phyloP scores from a whole-genome alignment of 2,113 vertebrate genomes.

The Pelmatolapia mariae region DNA sequence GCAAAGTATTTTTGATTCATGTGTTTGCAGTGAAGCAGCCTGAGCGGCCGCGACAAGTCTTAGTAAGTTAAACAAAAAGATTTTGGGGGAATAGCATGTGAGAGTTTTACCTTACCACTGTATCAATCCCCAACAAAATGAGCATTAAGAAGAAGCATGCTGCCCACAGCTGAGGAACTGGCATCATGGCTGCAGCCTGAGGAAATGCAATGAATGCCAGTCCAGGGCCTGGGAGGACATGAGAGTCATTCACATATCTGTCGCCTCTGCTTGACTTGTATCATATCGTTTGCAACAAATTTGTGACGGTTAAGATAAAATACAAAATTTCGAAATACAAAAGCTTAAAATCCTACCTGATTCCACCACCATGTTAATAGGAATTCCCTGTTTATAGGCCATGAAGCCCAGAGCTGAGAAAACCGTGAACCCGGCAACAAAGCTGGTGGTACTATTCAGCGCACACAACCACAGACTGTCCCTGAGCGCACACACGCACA shows the following conservation, averaged over 20 bases:
- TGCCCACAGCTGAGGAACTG: conserved; percentile 32
- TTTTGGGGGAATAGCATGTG: not conserved
- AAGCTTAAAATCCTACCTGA: conserved; percentile 32
- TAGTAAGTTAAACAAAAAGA: not conserved
- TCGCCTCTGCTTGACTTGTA: not conserved
- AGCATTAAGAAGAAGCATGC: conserved; percentile 46
- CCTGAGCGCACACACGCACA: not conserved
- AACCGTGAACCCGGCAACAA: conserved; percentile 21
- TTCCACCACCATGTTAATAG: conserved; percentile 33
- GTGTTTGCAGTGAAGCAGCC: not conserved
- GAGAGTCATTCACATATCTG: not conserved
- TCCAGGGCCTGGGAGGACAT: conserved; percentile 7
- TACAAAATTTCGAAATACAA: not conserved
- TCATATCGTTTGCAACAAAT: not conserved
- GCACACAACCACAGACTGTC: conserved; percentile 34
- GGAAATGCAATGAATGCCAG: conserved; percentile 36
- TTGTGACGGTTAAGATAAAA: not conserved
- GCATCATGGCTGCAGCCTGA: conserved; percentile 41
- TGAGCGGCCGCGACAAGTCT: accelerated
- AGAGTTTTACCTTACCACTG: not conserved
- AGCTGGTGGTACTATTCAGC: conserved; percentile 34
- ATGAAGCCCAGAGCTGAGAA: conserved; percentile 55
- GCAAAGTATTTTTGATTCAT: not conserved
- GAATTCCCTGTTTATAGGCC: conserved; percentile 36
- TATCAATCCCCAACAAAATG: conserved; percentile 32